Evolutionary conservation across 2,113 vertebrate species (phyloP).

Genomic region (Orthonyx spaldingii): DNA sequence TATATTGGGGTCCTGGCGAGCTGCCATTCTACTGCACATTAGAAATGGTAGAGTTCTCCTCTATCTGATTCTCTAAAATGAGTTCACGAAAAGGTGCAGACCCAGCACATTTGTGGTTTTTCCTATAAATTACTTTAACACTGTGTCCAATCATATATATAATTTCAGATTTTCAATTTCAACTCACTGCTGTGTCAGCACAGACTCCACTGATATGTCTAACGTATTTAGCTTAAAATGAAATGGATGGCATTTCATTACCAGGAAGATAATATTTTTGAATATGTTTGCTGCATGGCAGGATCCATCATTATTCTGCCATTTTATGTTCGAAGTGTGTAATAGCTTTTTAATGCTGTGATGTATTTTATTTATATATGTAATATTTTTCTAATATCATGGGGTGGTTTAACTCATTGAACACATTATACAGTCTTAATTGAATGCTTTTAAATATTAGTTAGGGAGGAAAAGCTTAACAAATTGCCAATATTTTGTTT

Average conservation of each 20-base stretch:
- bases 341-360: conserved; percentile 84
- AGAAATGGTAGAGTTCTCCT: conserved; percentile 83
- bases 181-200: conserved; percentile 87
- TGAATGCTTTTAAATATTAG: conserved; percentile 75
- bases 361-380: conserved; percentile 81
- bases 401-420: conserved; percentile 71
- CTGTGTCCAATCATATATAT: conserved; percentile 90
- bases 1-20: conserved; percentile 73
- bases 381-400: conserved; percentile 79
- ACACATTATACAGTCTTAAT: conserved; percentile 75
- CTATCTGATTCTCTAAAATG: conserved; percentile 88
- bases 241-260: conserved; percentile 88
- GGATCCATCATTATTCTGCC: conserved; percentile 82
- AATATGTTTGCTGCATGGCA: conserved; percentile 86
- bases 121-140: conserved; percentile 89
- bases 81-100: conserved; percentile 84
- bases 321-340: conserved; percentile 81
- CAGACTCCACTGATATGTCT: conserved; percentile 85
- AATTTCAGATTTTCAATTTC: conserved; percentile 92
- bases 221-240: conserved; percentile 88
- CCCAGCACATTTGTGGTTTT: conserved; percentile 86
- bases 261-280: conserved; percentile 88
- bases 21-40: conserved; percentile 83
- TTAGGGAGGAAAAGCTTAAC: conserved; percentile 54
- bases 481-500: conserved; percentile 68